phyloP scores from a whole-genome alignment of 2,113 vertebrate genomes.

The Grammomys surdaster region DNA sequence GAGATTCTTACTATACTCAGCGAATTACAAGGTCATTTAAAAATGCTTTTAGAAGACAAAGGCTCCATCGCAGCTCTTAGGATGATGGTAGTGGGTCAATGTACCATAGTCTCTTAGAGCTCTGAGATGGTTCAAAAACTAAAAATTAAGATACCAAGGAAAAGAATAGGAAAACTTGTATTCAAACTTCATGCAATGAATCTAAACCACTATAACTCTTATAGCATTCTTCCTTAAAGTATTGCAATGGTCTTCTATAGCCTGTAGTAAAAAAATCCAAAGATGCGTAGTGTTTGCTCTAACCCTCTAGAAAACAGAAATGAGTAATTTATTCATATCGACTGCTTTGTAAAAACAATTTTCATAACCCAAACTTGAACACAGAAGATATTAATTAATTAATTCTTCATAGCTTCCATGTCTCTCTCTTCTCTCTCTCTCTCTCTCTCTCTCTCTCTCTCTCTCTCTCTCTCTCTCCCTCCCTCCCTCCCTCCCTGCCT shows the following conservation, averaged over 20 bases:
- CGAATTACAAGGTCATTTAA: slow-evolving; percentile 9
- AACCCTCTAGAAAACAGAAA: background rate
- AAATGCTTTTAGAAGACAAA: slow-evolving; percentile 17
- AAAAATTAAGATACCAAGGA: background rate
- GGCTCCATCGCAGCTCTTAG: background rate
- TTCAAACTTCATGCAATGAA: background rate
- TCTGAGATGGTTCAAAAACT: background rate
- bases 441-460: no score
- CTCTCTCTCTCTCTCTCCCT: no score
- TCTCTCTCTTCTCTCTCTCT: no score
- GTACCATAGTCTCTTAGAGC: background rate
- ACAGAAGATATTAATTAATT: background rate
- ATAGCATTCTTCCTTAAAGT: background rate
- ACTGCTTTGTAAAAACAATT: background rate
- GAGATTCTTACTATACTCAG: background rate
- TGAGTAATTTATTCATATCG: background rate
- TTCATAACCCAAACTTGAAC: background rate
- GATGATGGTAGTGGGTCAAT: background rate
- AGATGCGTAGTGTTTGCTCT: background rate
- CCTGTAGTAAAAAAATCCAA: background rate
- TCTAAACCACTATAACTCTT: background rate
- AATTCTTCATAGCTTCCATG: background rate
- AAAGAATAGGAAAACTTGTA: background rate
- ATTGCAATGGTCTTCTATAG: background rate
- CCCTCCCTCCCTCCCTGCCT: no score